Evolutionary conservation across 2,888 invertebrate genomes (phyloP), one percentile per base, ranked within the genome.

Genomic region (Arrhopalites spinosus): DNA sequence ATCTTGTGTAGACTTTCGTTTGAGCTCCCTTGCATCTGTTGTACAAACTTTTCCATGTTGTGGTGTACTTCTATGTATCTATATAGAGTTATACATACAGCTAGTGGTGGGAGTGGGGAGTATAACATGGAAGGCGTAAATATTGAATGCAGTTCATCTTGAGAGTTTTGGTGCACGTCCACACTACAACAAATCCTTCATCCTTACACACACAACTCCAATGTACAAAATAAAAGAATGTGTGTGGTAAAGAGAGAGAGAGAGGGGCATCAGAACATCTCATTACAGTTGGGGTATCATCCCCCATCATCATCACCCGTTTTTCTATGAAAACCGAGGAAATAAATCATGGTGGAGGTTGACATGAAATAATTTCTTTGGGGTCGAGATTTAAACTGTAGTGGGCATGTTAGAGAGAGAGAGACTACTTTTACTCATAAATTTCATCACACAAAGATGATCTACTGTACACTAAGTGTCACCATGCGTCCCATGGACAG

Each of bases 341-440:
- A 36, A 73, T 73, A 73, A 73, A 73, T 73, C 73, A 73, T 73
- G 29, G 5, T 20, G n/a, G 43, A 63, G 30, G 64, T 29, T 73
- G 73, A 73, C 73, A 45, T 29, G 73, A 50, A 73, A 73, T 73
- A 73, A 73, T 73, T 73, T 73, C 69, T 53, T 50, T 50, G 53
- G 30, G 69, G 69, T 69, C 53, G 69, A 69, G 69, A 53, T 53
- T 69, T 69, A 53, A 69, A 69, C 36, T 36, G 36, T 36, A 36
- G 1, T 43, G 1, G 29, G 7, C 27, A n/a, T 11, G 23, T 15
- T n/a, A 13, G 29, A 2, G 61, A 23, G 15, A 15, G 63, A 2
- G 27, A 29, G 17, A 25, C 63, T 29, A 63, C 25, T 63, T 63
- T 29, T n/a, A 3, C 36, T 36, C 36, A 36, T 36, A n/a, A n/a